Base-by-base conservation (phyloP, 2,888 invertebrate species). In the Agrochola lota region DNA sequence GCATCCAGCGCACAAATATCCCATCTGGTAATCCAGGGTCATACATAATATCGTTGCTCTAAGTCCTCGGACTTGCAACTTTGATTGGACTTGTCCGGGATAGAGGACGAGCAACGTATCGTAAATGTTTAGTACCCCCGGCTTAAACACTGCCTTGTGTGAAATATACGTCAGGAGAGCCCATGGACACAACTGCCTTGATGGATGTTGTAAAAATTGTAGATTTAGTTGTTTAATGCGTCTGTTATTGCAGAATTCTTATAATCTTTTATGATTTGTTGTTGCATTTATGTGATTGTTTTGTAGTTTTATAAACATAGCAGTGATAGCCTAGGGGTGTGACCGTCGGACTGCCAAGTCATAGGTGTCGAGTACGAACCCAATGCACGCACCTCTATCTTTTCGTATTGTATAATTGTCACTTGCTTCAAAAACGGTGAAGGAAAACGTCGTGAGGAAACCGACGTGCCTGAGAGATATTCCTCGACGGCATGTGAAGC, bases 51-150 rank as follows among this genome's bases (percentile, higher is more conserved):
- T 82, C 85, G 78, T 87, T 84, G 87, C 78, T 89, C 88, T 89
- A 92, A 93, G 91, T 91, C 92, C 90, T 83, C 72, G 88, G 92
- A 89, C 92, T 92, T 91, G 89, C 91, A 93, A 93, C 90, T 93
- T 94, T 94, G 93, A 93, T 94, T 92, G 90, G 90, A 92, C 87
- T 89, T 89, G 88, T 86, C 87, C 78, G 85, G 64, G 64, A 74
- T 83, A 71, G 83, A 66, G 74, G 67, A 81, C 85, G 82, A 87
- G 81, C 77, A 81, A 88, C 87, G 87, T 89, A 87, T 90, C 90
- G 89, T 92, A 90, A 91, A 91, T 91, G 91, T 92, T 91, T 92
- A 92, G 86, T 90, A 83, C 81, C 80, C 83, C 85, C 73, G 84
- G 88, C 88, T 91, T 90, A 89, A 84, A 78, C 79, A 83, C 78